phyloP scores from a whole-genome alignment of 1,140 invertebrate genomes.

The Leptinotarsa lineolata region DNA sequence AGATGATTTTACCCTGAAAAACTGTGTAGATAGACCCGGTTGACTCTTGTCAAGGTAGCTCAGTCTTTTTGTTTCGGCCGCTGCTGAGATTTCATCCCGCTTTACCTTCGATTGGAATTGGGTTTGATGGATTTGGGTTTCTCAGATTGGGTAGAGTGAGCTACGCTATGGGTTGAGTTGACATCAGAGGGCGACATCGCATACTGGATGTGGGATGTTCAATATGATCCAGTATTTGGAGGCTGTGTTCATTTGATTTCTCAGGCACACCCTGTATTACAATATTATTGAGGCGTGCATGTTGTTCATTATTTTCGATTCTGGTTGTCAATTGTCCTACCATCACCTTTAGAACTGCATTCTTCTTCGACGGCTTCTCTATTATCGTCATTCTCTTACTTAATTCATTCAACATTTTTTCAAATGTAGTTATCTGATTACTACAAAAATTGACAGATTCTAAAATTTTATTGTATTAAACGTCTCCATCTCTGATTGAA shows the following conservation, averaged over 20 bases:
- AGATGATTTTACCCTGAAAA: too few species aligned
- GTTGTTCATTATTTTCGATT: conserved; percentile 10
- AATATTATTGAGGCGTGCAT: not conserved
- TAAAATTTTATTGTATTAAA: not conserved
- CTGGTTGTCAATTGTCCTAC: not conserved
- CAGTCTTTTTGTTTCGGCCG: too few species aligned
- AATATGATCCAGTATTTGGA: conserved; percentile 9
- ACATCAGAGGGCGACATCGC: conserved; percentile 3
- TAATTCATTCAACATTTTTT: conserved; percentile 9
- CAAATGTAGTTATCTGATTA: not conserved
- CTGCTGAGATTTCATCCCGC: too few species aligned
- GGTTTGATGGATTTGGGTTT: too few species aligned
- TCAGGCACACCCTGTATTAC: conserved; percentile 16
- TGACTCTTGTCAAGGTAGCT: too few species aligned
- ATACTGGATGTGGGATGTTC: not conserved
- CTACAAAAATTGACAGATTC: not conserved
- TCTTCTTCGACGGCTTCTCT: not conserved
- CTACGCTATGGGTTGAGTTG: too few species aligned
- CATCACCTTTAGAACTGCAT: conserved; percentile 2
- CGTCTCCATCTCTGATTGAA: not conserved
- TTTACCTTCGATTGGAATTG: too few species aligned
- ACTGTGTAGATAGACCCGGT: too few species aligned
- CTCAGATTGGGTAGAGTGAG: not conserved
- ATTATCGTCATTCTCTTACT: not conserved
- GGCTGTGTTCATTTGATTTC: not conserved